Evolutionary conservation across 2,797 vertebrate genomes (phyloP), one percentile per base, ranked within the genome.

Genomic region (Hippocampus kuda): DNA sequence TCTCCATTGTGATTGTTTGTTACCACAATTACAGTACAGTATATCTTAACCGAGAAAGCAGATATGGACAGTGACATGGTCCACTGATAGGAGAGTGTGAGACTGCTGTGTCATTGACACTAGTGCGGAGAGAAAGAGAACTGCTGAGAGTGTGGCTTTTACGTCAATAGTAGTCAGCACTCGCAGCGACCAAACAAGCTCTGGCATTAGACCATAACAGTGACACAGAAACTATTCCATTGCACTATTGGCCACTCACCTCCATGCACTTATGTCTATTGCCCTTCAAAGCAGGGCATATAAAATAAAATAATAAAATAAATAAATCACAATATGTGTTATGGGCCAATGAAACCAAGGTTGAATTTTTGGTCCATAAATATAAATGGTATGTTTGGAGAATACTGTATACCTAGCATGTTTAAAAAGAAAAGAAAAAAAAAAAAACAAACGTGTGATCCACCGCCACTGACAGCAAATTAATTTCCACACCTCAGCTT

Each of bases 81-180:
- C 30, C 1, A 71, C 18, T 12, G n/a, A 63, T 20, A 57, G 70
- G 42, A 38, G 1, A 65, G 65, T 30, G 48, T n/a, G 48, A 61
- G 66, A 13, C 68, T 74, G 78, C 83, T 76, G 76, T 76, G 80
- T 83, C 79, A 84, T 62, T 78, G 79, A 7, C 20, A 60, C 63
- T 42, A 76, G 72, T 10, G 20, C 6, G 26, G 65, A 64, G 51
- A 76, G 70, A 77, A 71, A 69, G 41, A 22, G 59, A 69, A 71
- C 1, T 67, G 81, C 79, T 83, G 80, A 81, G 65, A 2, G 56
- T 16, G 76, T 0, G 38, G n/a, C 67, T 81, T 78, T 76, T 66
- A 70, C 65, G 59, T 71, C 77, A 72, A 70, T 53, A 27, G 72
- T 38, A 24, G 71, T 73, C 78, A 81, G 74, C 71, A 78, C 38